A percentile compares a stretch with the other conserved stretches of the same genome.
Evolutionary conservation across 2,888 invertebrate genomes (phyloP).

Genomic region (Gandaritis pyraliata): DNA sequence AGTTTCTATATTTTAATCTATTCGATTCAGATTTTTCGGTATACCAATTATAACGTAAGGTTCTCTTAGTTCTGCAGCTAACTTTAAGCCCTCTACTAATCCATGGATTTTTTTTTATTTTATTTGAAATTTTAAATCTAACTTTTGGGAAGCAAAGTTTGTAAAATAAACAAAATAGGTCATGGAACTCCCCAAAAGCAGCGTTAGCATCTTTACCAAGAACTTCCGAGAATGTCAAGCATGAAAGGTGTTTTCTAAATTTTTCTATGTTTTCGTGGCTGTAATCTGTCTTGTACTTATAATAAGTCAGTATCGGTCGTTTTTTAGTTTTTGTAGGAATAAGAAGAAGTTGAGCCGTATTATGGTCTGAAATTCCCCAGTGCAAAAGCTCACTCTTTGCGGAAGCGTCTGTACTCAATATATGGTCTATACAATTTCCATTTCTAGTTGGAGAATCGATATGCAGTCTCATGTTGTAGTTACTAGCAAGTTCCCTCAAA

Average conservation of each 20-base stretch:
- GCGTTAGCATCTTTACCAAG: neutral
- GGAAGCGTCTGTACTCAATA: neutral
- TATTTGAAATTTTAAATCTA: neutral
- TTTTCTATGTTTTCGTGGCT: neutral
- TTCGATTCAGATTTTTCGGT: too few relatives aligned
- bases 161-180: neutral
- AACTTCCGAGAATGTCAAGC: neutral
- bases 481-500: neutral
- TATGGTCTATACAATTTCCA: neutral
- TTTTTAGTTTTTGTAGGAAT: too few relatives aligned
- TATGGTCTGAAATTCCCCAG: neutral
- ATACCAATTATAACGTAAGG: too few relatives aligned
- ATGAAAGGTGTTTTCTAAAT: neutral
- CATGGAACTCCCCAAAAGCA: neutral
- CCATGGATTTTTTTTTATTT: too few relatives aligned
- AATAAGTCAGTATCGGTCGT: too few relatives aligned
- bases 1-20: too few relatives aligned
- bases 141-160: neutral
- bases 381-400: neutral
- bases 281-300: too few relatives aligned
- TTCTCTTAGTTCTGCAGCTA: too few relatives aligned
- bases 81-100: too few relatives aligned
- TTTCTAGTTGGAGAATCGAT: neutral
- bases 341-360: neutral
- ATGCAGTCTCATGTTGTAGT: neutral